Percentiles rank a stretch among this genome's conserved stretches.
Conservation (phyloP, 2,888 invertebrate genomes). For the Lacanobia oleracea region DNA sequence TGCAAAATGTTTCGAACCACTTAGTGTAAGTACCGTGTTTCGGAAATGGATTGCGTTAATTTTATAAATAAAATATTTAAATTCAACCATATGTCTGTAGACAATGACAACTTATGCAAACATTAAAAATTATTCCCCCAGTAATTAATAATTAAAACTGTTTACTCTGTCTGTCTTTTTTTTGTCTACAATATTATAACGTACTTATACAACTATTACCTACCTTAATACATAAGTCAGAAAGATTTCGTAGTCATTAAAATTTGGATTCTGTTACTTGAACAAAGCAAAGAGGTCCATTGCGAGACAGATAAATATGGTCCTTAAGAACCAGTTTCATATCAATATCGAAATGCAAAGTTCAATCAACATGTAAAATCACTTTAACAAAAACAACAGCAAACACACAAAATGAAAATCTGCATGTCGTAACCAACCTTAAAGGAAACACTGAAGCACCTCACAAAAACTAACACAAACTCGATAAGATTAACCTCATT, state of each 20-base stretch:
- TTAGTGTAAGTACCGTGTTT: neutral
- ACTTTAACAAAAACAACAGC: neutral
- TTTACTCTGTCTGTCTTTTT: constrained; percentile 15
- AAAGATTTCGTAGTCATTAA: too few relatives aligned
- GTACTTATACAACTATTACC: neutral
- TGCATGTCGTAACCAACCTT: constrained; percentile 39
- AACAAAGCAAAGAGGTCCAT: too few relatives aligned
- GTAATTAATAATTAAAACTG: constrained; percentile 5
- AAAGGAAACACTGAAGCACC: constrained; percentile 49
- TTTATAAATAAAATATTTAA: neutral
- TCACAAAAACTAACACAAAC: constrained; percentile 59
- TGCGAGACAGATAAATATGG: too few relatives aligned
- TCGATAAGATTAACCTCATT: constrained; percentile 68
- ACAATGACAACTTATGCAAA: constrained; percentile 14
- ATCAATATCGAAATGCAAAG: neutral
- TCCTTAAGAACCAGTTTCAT: neutral
- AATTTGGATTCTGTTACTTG: too few relatives aligned
- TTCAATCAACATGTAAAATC: neutral
- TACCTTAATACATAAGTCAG: too few relatives aligned
- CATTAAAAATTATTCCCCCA: constrained; percentile 9
- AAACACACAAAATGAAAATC: neutral
- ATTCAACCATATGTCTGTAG: neutral
- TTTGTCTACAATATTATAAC: neutral
- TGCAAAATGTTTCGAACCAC: neutral
- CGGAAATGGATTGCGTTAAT: neutral